Conservation (phyloP, 2,888 invertebrate genomes). For the Philereme transversata region DNA sequence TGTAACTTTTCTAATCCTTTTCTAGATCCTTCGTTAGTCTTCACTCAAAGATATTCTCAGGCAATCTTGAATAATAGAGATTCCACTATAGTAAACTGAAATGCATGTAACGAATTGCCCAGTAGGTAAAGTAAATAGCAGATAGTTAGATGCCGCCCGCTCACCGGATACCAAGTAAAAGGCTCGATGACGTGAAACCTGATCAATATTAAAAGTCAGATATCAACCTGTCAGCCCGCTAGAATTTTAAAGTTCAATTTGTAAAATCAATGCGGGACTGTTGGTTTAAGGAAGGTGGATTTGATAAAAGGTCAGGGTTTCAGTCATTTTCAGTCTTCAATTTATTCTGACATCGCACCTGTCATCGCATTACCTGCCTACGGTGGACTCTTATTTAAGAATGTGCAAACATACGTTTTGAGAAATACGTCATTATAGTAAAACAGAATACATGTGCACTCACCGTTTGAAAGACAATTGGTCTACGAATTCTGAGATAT, state of each 20-base stretch:
- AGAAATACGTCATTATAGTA: too few species aligned
- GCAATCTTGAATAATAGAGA: too few species aligned
- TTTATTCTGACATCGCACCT: not conserved
- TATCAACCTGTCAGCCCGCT: constrained; percentile 51
- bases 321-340: not conserved
- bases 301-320: constrained; percentile 18
- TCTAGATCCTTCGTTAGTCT: too few species aligned
- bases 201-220: constrained; percentile 42
- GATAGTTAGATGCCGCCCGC: constrained; percentile 5
- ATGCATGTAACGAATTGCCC: constrained; percentile 14
- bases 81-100: not conserved
- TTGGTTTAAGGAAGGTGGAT: constrained; percentile 17
- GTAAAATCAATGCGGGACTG: constrained; percentile 50
- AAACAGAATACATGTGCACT: too few species aligned
- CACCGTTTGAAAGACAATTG: too few species aligned
- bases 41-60: too few species aligned
- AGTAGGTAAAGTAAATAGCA: constrained; percentile 17
- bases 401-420: too few species aligned
- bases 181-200: constrained; percentile 37
- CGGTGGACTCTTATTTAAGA: too few species aligned
- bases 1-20: too few species aligned
- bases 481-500: too few species aligned
- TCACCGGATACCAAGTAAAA: constrained; percentile 38
- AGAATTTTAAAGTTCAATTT: constrained; percentile 60
- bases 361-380: too few species aligned